A percentile compares a stretch with the other conserved stretches of the same genome.
phyloP scores from a whole-genome alignment of 2,113 vertebrate species.

The Catharus fuscescens region DNA sequence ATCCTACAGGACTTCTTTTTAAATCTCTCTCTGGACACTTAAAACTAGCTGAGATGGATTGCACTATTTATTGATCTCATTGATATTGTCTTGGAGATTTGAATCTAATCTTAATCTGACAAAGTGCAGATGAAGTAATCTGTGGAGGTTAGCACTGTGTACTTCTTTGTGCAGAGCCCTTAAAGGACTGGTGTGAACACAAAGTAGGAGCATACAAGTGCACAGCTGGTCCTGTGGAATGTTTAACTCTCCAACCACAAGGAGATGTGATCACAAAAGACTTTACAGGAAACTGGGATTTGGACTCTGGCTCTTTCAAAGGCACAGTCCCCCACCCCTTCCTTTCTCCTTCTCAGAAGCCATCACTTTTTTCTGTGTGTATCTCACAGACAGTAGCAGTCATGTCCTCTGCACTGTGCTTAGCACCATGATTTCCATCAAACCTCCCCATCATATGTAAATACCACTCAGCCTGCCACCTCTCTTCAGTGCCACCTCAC shows the following conservation, averaged over 20 bases:
- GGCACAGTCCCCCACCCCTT: conserved; percentile 45
- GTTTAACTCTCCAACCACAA: not conserved
- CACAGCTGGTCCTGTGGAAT: not conserved
- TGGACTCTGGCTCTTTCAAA: not conserved
- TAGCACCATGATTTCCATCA: conserved; percentile 29
- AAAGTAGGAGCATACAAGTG: not conserved
- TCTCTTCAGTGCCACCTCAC: not conserved
- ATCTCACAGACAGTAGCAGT: conserved; percentile 59
- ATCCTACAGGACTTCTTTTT: not conserved
- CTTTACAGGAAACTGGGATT: conserved; percentile 8
- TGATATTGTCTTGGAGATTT: conserved; percentile 38
- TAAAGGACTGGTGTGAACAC: conserved; percentile 3
- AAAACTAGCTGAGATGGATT: conserved; percentile 6
- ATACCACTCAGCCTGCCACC: not conserved
- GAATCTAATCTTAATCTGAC: conserved; percentile 42
- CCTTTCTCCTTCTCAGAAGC: conserved; percentile 55
- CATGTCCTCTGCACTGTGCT: conserved; percentile 45
- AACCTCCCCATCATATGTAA: conserved; percentile 30
- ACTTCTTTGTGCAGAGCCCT: not conserved
- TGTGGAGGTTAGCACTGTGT: not conserved
- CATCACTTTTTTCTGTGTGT: conserved; percentile 12
- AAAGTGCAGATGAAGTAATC: conserved; percentile 31
- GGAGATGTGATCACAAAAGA: not conserved
- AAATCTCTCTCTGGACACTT: not conserved
- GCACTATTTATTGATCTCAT: conserved; percentile 27